Evolutionary conservation across 2,888 invertebrate species (phyloP).

Genomic region (Drosophila birchii): DNA sequence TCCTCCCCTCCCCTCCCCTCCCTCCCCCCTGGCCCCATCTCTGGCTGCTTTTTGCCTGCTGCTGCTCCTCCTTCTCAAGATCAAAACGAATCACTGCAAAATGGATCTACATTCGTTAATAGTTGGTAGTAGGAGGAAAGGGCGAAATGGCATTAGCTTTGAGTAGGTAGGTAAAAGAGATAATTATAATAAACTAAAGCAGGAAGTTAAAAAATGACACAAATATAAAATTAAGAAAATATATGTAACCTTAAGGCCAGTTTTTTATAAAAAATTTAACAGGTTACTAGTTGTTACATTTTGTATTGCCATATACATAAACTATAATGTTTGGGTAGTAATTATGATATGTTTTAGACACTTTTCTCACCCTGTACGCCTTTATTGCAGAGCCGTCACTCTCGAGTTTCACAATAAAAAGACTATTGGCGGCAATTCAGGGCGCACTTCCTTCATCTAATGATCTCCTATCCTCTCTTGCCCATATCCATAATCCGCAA

Average conservation of each 20-base stretch:
- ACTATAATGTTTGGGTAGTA: background rate
- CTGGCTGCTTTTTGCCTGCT: background rate
- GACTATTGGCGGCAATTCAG: conserved; percentile 50
- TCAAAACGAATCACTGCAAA: conserved; percentile 73
- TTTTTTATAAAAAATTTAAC: background rate
- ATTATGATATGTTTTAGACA: background rate
- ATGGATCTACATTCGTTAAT: conserved; percentile 10
- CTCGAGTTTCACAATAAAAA: conserved; percentile 1
- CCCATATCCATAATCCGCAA: conserved; percentile 61
- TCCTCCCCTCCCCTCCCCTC: conserved; percentile 30
- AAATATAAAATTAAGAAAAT: background rate
- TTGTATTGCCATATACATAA: too few relatives aligned
- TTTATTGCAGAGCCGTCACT: background rate
- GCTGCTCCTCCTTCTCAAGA: conserved; percentile 30
- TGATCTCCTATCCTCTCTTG: background rate
- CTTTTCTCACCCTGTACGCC: conserved; percentile 5
- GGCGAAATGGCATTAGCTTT: conserved; percentile 11
- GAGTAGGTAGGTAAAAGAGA: background rate
- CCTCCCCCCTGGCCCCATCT: conserved; percentile 12
- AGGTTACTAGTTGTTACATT: background rate
- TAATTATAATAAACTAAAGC: background rate
- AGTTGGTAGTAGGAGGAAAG: background rate
- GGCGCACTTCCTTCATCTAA: conserved; percentile 53
- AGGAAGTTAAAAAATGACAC: background rate
- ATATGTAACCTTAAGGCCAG: background rate